Evolutionary conservation across 2,797 vertebrate genomes (phyloP).

Genomic region (Hypotaenidia philippensis): DNA sequence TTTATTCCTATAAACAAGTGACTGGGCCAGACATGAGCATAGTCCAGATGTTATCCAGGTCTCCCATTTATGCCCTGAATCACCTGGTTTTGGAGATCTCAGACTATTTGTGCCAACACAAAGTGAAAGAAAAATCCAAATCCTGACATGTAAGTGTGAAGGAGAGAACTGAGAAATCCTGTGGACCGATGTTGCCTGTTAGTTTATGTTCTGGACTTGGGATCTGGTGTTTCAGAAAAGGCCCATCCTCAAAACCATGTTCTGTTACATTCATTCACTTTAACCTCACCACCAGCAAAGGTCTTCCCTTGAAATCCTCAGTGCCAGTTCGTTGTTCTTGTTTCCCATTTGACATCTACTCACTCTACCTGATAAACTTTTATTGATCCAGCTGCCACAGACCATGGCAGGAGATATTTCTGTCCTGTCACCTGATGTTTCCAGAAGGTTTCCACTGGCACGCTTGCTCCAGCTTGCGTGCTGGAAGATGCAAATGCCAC

Average conservation of each 20-base stretch:
- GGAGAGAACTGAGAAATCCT: neutral
- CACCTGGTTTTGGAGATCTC: neutral
- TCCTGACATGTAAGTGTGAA: neutral
- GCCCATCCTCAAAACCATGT: neutral
- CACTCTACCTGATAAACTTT: neutral
- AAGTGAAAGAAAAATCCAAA: neutral
- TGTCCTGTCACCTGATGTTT: neutral
- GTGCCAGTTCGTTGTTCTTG: neutral
- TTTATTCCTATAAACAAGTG: neutral
- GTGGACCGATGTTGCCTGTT: rapidly evolving
- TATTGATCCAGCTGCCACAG: neutral
- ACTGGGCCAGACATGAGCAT: neutral
- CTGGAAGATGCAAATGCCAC: neutral
- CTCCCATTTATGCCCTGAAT: neutral
- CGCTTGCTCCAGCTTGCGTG: neutral
- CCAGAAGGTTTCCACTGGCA: neutral
- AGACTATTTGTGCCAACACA: neutral
- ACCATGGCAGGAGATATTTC: neutral
- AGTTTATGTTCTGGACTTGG: neutral
- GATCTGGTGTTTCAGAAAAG: neutral
- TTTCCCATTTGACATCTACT: neutral
- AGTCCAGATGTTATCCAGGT: neutral
- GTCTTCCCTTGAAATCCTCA: neutral
- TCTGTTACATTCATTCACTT: neutral
- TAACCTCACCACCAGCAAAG: neutral